Conservation (phyloP, 2,797 vertebrate genomes). For the Propithecus perrieri region DNA sequence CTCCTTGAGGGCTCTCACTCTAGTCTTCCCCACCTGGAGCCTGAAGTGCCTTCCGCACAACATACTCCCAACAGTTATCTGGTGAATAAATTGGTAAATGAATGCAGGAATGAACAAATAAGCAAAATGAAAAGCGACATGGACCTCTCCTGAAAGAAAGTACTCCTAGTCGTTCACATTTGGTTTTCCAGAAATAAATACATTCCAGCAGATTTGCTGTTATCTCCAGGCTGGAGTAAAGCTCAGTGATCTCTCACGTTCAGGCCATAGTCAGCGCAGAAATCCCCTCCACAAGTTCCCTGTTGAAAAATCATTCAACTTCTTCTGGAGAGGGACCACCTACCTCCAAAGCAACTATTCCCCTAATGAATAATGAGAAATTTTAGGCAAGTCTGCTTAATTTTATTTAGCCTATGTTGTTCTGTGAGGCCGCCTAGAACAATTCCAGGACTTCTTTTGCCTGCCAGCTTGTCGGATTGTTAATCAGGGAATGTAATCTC, state of each 20-base stretch:
- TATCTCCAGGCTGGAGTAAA: neutral
- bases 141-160: neutral
- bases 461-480: neutral
- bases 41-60: neutral
- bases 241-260: neutral
- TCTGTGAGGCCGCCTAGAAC: neutral
- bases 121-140: neutral
- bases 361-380: neutral
- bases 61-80: neutral
- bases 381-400: neutral
- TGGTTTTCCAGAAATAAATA: slow-evolving; percentile 42
- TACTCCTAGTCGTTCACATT: neutral
- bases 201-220: neutral
- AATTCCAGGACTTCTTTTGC: neutral
- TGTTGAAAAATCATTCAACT: neutral
- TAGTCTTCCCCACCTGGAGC: neutral
- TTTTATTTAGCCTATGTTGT: neutral
- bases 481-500: neutral
- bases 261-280: neutral
- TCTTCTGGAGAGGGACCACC: neutral
- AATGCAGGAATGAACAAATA: neutral
- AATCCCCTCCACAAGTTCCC: neutral
- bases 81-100: neutral
- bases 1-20: neutral
- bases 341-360: neutral